Evolutionary conservation across 2,888 invertebrate species (phyloP), one percentile per base, ranked within the genome.

Genomic region (Acanthococcus lagerstroemiae): DNA sequence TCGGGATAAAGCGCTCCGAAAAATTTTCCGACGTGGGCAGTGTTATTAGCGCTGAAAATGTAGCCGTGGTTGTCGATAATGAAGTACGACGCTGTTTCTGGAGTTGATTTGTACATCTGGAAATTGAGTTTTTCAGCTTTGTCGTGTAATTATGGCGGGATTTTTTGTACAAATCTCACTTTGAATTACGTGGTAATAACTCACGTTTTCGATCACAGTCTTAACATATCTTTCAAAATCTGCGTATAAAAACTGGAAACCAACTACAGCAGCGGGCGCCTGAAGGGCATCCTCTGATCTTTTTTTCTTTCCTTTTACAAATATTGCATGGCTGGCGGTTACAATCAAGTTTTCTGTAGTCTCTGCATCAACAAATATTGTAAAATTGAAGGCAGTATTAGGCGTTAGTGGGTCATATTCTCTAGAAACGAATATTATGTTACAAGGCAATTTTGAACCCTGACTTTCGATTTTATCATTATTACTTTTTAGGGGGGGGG

Each of bases 61-160:
- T 93, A 95, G 15, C 95, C 95, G 75, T 92, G 94, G 77, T 95
- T 93, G 75, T 95, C 95, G 66, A 95, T 79, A 37, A 95, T 86
- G 75, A 22, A 52, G 5, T 21, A 52, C 27, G 24, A 52, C 15
- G 27, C 27, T 15, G 26, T 12, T 2, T 27, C 50, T n/a, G 30
- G 46, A 6, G 6, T 17, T 22, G n/a, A 50, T 27, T 27, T 22
- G 22, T 52, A 50, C 3, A 27, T 17, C 52, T 50, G 22, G 22
- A 48, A 60, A 50, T 21, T 24, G 22, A 54, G 4, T n/a, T 5
- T 24, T 3, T 24, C n/a, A 50, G n/a, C n/a, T 2, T 52, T 50
- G 6, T 4, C 7, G 15, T n/a, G n/a, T n/a, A n/a, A n/a, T n/a
- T n/a, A n/a, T n/a, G n/a, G n/a, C n/a, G n/a, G 19, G 22, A 3